phyloP scores from a whole-genome alignment of 2,888 invertebrate species.

The Diaphora mendica region DNA sequence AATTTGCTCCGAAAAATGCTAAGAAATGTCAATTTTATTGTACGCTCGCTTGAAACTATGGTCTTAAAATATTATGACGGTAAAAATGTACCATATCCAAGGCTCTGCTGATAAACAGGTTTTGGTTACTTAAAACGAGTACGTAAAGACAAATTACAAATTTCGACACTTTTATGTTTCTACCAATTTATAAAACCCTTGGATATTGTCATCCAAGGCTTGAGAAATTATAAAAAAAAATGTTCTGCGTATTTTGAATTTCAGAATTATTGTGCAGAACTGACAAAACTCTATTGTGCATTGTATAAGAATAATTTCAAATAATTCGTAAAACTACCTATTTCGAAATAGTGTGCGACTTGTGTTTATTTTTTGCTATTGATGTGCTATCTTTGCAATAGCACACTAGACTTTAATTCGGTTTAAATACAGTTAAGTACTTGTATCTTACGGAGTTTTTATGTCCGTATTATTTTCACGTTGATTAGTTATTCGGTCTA shows the following conservation, averaged over 20 bases:
- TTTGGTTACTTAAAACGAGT: not conserved
- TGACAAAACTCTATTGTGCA: not conserved
- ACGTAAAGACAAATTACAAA: not conserved
- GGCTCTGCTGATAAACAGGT: not conserved
- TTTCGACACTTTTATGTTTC: not conserved
- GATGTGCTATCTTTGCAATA: too few relatives aligned
- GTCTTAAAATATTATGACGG: not conserved
- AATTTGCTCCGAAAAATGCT: not conserved
- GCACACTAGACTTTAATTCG: too few relatives aligned
- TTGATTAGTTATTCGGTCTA: too few relatives aligned
- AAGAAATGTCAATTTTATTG: not conserved
- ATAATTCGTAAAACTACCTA: too few relatives aligned
- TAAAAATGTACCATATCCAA: not conserved
- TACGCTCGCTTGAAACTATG: not conserved
- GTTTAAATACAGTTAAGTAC: too few relatives aligned
- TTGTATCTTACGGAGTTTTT: too few relatives aligned
- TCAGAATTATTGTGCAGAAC: not conserved
- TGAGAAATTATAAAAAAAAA: not conserved
- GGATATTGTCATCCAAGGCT: not conserved
- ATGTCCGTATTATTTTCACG: too few relatives aligned
- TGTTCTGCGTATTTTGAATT: too few relatives aligned
- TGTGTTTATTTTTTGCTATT: too few relatives aligned
- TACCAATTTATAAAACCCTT: not conserved
- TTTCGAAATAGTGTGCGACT: too few relatives aligned
- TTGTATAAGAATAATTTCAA: too few relatives aligned